Conservation (phyloP, 37 sponge, comb jelly and placozoan genomes). For the Diacarnus erythraeanus region DNA sequence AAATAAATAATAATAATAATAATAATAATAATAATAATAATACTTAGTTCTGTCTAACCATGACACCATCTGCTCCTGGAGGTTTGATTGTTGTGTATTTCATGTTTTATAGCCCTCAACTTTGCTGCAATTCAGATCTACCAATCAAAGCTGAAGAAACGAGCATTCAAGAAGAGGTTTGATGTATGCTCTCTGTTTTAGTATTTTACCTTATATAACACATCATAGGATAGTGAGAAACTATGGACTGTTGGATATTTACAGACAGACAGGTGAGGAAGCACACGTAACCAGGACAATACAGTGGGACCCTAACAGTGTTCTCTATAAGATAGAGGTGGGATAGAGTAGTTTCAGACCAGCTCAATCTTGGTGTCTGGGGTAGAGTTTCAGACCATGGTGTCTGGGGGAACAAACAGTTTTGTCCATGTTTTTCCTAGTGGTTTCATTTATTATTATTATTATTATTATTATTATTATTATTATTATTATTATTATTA, state of each 20-base stretch:
- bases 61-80: neutral
- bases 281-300: no score
- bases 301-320: no score
- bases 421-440: neutral
- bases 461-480: no score
- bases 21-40: no score
- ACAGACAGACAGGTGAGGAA: slow-evolving; percentile 39
- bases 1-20: no score
- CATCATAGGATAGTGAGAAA: slow-evolving; percentile 64
- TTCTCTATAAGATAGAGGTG: no score
- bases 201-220: neutral
- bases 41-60: neutral
- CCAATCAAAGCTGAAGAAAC: slow-evolving; percentile 29
- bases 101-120: slow-evolving; percentile 45
- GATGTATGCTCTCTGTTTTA: neutral
- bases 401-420: no score
- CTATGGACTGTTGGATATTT: slow-evolving; percentile 64
- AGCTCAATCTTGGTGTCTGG: no score
- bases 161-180: slow-evolving; percentile 62
- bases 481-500: no score
- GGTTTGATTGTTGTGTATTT: no score
- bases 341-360: no score
- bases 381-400: no score
- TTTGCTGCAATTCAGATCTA: slow-evolving; percentile 64
- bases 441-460: neutral